These are phyloP conservation scores for Podocnemis expansa DNA, from an alignment of 2,113 vertebrate species.

Conservation along the genomic window DNA sequence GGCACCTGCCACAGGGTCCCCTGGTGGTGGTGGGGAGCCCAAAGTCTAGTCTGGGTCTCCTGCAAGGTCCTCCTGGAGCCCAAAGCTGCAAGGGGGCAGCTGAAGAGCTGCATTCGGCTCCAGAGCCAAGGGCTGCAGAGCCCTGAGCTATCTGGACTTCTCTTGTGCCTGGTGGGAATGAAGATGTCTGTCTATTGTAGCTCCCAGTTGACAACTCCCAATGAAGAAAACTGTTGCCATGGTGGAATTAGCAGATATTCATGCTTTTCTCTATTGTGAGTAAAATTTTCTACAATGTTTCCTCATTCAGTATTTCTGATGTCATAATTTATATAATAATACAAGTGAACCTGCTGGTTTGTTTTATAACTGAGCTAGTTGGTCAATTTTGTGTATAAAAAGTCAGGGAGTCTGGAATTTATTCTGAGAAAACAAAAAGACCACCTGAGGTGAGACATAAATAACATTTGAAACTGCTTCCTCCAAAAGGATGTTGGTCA, in stretches of 20 bases:
- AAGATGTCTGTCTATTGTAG: background rate
- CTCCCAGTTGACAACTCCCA: background rate
- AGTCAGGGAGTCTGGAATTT: background rate
- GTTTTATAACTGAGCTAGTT: background rate
- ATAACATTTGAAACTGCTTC: background rate
- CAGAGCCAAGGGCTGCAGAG: too few species aligned
- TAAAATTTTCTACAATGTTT: accelerated
- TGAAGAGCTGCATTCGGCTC: too few species aligned
- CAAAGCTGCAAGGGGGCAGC: too few species aligned
- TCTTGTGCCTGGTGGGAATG: background rate
- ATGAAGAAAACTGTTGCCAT: background rate
- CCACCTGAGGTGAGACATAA: accelerated
- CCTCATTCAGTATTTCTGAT: background rate
- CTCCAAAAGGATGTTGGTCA: background rate
- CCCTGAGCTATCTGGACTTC: background rate
- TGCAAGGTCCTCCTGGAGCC: too few species aligned
- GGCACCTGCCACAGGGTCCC: too few species aligned
- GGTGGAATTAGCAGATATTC: background rate
- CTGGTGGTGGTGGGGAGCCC: too few species aligned
- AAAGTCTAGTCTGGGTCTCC: too few species aligned
- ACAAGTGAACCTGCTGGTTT: background rate
- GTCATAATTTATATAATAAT: background rate
- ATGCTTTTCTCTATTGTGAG: background rate
- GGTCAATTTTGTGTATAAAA: background rate
- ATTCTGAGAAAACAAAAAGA: background rate